Percentiles rank a stretch among this genome's conserved stretches.
Evolutionary conservation across 2,113 vertebrate genomes (phyloP).

Genomic region (Dunckerocampus dactyliophorus): DNA sequence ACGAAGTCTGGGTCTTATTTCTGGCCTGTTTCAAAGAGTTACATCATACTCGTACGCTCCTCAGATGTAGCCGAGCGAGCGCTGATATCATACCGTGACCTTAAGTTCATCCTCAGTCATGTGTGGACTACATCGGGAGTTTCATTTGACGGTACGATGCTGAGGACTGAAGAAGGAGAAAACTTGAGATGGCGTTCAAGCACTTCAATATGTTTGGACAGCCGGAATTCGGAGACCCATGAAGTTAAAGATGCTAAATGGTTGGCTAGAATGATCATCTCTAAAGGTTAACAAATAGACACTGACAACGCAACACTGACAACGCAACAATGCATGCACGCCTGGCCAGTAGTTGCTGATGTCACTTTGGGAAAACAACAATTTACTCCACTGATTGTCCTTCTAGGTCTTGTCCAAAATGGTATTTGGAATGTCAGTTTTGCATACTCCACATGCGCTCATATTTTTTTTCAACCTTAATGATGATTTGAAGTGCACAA

Average conservation of each 20-base stretch:
- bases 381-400: no score
- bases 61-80: neutral
- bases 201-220: neutral
- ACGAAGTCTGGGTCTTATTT: neutral
- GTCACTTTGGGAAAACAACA: no score
- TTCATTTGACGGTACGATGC: neutral
- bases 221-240: neutral
- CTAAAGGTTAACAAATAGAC: no score
- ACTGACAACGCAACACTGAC: neutral
- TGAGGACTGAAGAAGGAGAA: neutral
- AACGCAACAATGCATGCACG: no score
- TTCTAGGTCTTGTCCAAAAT: no score
- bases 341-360: no score
- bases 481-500: no score
- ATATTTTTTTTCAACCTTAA: no score
- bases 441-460: no score
- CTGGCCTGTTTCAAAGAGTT: conserved; percentile 8
- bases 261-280: no score
- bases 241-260: no score
- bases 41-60: conserved; percentile 1
- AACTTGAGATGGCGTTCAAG: neutral
- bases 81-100: conserved; percentile 9
- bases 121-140: neutral
- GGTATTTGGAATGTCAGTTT: no score
- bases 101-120: conserved; percentile 1